Conservation (phyloP, 2,888 invertebrate species). For the Hofmannophila pseudospretella region DNA sequence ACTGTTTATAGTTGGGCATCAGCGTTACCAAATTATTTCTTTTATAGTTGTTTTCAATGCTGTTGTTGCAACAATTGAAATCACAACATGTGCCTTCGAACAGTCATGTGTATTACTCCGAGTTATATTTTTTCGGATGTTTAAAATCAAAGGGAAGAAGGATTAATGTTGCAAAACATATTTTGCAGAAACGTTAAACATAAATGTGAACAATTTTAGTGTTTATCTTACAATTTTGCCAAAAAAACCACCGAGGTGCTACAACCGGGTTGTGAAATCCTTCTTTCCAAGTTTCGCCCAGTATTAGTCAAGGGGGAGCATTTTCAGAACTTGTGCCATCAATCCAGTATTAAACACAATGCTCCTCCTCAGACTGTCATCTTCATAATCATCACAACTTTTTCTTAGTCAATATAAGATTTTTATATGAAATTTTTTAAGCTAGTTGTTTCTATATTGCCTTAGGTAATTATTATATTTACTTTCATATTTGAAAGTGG, state of each 20-base stretch:
- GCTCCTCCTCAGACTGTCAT: slow-evolving; percentile 61
- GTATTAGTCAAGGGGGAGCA: slow-evolving; percentile 73
- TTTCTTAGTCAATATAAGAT: slow-evolving; percentile 73
- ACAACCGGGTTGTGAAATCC: slow-evolving; percentile 71
- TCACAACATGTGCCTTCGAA: slow-evolving; percentile 65
- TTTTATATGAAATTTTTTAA: slow-evolving; percentile 69
- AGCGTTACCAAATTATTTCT: slow-evolving; percentile 40
- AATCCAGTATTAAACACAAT: slow-evolving; percentile 70
- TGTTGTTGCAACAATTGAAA: slow-evolving; percentile 38
- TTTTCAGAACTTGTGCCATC: slow-evolving; percentile 73
- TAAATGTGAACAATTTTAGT: not conserved
- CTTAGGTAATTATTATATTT: slow-evolving; percentile 67
- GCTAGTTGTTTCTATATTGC: slow-evolving; percentile 74
- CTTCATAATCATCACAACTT: slow-evolving; percentile 71
- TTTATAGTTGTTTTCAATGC: slow-evolving; percentile 36
- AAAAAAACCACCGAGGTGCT: slow-evolving; percentile 62
- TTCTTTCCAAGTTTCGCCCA: slow-evolving; percentile 70
- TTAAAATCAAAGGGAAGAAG: slow-evolving; percentile 61
- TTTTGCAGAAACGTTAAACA: not conserved
- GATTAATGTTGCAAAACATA: slow-evolving; percentile 36
- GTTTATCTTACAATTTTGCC: slow-evolving; percentile 39
- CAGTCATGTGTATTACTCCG: slow-evolving; percentile 34
- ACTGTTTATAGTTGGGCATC: slow-evolving; percentile 30
- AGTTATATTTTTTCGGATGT: slow-evolving; percentile 47
- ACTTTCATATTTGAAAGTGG: slow-evolving; percentile 73